Evolutionary conservation across 2,888 invertebrate genomes (phyloP).

Genomic region (Plemyria rubiginata): DNA sequence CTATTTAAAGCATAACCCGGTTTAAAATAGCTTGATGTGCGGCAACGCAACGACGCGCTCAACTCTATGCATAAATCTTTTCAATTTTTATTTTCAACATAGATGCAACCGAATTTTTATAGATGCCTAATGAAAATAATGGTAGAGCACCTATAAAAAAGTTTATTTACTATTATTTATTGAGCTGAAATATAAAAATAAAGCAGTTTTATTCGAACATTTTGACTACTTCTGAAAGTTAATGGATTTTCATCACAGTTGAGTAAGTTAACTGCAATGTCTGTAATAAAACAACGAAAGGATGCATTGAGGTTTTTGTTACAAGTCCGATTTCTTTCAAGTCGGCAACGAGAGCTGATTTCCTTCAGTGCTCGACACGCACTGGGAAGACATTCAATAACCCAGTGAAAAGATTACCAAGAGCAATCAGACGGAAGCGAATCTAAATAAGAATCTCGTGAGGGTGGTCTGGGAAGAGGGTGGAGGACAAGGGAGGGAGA

Average conservation of each 20-base stretch:
- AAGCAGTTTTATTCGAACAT: not conserved
- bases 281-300: slow-evolving; percentile 3
- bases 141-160: slow-evolving; percentile 10
- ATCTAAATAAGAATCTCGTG: slow-evolving; percentile 85
- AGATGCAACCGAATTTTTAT: slow-evolving; percentile 72
- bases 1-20: slow-evolving; percentile 84
- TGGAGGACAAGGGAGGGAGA: slow-evolving; percentile 64
- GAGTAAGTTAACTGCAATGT: not conserved
- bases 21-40: slow-evolving; percentile 81
- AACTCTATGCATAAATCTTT: slow-evolving; percentile 79
- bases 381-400: slow-evolving; percentile 84
- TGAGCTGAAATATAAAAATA: not conserved
- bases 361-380: slow-evolving; percentile 72
- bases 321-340: slow-evolving; percentile 61
- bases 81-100: slow-evolving; percentile 79
- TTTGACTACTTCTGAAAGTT: not conserved
- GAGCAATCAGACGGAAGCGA: slow-evolving; percentile 85
- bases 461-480: slow-evolving; percentile 71
- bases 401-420: slow-evolving; percentile 84
- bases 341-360: slow-evolving; percentile 58
- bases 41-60: slow-evolving; percentile 81
- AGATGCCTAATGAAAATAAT: slow-evolving; percentile 33
- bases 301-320: slow-evolving; percentile 8
- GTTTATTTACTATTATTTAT: not conserved
- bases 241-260: slow-evolving; percentile 23